Evolutionary conservation across 2,797 vertebrate genomes (phyloP).

Genomic region (Hipposideros larvatus): DNA sequence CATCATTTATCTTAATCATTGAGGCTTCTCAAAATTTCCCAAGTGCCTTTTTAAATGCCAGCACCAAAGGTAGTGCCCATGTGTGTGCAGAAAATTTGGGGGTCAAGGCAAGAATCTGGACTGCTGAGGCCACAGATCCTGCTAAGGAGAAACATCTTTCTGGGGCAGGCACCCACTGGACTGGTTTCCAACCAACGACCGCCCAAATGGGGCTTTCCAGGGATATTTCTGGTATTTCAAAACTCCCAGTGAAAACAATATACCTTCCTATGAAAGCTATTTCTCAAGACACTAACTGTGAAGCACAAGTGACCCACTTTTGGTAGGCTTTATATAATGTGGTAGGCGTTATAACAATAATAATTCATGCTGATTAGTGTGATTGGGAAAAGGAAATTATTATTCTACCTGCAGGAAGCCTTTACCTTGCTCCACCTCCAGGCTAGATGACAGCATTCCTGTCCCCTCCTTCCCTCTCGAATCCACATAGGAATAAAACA

Average conservation of each 20-base stretch:
- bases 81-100: not conserved
- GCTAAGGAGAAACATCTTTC: not conserved
- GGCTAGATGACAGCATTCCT: not conserved
- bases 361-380: not conserved
- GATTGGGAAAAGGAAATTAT: constrained; percentile 23
- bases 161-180: not conserved
- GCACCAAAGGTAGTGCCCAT: not conserved
- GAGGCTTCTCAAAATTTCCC: constrained; percentile 65
- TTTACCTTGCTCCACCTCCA: not conserved
- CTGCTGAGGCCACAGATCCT: not conserved
- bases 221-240: constrained; percentile 45
- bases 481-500: not conserved
- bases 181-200: not conserved
- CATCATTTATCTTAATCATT: constrained; percentile 72
- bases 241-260: constrained; percentile 39
- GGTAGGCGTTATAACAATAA: not conserved
- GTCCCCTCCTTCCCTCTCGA: not conserved
- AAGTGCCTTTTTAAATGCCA: constrained; percentile 72
- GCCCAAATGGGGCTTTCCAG: not conserved
- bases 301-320: not conserved
- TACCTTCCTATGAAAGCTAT: not conserved
- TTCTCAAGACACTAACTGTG: not conserved
- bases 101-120: not conserved
- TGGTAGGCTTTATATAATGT: not conserved
- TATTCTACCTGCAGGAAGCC: not conserved